Percentiles rank a stretch among this genome's conserved stretches.
These are phyloP conservation scores for Ophion ellenae DNA, from an alignment of 2,888 invertebrate genomes.

Conservation along the genomic window DNA sequence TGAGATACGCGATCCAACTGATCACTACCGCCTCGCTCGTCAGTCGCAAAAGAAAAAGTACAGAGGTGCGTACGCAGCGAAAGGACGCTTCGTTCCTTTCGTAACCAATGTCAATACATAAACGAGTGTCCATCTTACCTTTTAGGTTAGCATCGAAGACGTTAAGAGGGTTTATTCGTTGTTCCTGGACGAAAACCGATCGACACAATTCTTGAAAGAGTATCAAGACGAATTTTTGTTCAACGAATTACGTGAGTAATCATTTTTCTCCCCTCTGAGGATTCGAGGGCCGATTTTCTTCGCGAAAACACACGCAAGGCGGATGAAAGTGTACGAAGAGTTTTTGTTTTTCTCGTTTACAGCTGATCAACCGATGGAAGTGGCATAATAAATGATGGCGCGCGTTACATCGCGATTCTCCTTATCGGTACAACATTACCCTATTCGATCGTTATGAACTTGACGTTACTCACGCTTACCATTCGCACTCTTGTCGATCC, in stretches of 20 bases:
- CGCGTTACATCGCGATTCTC: conserved; percentile 25
- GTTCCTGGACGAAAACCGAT: conserved; percentile 97
- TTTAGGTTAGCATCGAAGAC: conserved; percentile 92
- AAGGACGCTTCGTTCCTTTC: neutral
- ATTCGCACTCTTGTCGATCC: too few species aligned
- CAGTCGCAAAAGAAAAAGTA: conserved; percentile 94
- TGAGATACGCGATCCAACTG: conserved; percentile 98
- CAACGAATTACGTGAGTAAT: conserved; percentile 85
- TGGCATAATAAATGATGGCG: conserved; percentile 65
- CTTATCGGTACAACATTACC: conserved; percentile 50
- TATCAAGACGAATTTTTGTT: conserved; percentile 99
- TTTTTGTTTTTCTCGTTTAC: conserved; percentile 64
- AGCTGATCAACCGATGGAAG: conserved; percentile 78
- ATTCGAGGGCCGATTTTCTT: conserved; percentile 15
- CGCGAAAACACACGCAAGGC: neutral
- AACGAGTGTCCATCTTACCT: neutral
- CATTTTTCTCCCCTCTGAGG: neutral
- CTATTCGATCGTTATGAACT: conserved; percentile 24
- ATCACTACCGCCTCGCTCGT: conserved; percentile 98
- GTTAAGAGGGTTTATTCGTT: conserved; percentile 97
- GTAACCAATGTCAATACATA: neutral
- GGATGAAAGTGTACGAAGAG: neutral
- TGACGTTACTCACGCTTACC: too few species aligned
- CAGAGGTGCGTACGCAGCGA: conserved; percentile 86
- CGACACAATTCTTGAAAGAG: conserved; percentile 96